Base-by-base conservation (phyloP, 1,140 invertebrate species). In the Drosophila pseudoobscura region DNA sequence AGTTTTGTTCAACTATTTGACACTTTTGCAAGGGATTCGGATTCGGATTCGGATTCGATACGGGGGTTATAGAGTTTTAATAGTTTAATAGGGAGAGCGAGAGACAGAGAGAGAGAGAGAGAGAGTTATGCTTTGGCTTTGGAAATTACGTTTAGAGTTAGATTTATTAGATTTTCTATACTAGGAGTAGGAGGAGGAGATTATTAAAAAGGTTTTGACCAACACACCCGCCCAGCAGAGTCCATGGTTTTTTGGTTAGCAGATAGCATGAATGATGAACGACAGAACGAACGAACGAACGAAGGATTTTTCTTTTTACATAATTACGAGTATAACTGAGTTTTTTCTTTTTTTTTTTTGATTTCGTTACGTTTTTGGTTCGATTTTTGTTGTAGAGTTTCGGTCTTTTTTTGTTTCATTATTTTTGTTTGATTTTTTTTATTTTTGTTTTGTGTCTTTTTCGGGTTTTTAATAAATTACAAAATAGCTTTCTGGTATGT, bases 401-500 rank as follows among this genome's bases (percentile, higher is more conserved):
- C 39, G 60, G 63, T 59, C 59, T 63, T 76, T 75, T 61, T 79
- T 71, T 66, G 71, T 71, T 64, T 75, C 62, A 70, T 39, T 73
- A 45, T 50, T 54, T 56, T 54, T 56, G 52, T 8, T 31, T 31
- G 31, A 9, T 61, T 72, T 75, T 71, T 62, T 62, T 20, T 1
- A 20, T 20, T 20, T 20, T 20, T 20, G 20, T 20, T 54, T 68
- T 54, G 64, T 70, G 65, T 78, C 51, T 55, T 75, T 72, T 41
- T 41, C 60, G 44, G 47, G 53, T 54, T 70, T 58, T 49, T 55
- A 66, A 71, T 58, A 85, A 85, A 87, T 85, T 87, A 85, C 78
- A 87, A 85, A 87, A 80, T 79, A 68, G 68, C 62, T 68, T 57
- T 85, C 61, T 80, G 74, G 51, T 55, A 29, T 51, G 31, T 60